Evolutionary conservation across 2,888 invertebrate genomes (phyloP), one percentile per base, ranked within the genome.

Genomic region (Chelonus formosanus): DNA sequence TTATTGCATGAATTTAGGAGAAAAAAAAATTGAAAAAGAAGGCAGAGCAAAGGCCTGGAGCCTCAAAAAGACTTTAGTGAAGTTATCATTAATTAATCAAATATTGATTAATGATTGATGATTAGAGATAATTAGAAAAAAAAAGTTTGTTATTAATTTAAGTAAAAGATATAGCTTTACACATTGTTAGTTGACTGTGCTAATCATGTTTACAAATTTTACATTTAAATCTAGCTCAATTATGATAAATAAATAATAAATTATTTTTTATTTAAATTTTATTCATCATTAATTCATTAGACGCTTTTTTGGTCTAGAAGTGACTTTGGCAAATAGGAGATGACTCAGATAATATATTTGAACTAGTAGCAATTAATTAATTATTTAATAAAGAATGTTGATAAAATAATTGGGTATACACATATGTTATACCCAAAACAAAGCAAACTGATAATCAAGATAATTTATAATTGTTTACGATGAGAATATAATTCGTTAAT

Each of bases 121-220:
- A 20, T 20, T 20, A 20, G 20, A 20, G 2, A 20, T 20, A 20
- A 57, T 63, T 67, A 58, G 52, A 57, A 67, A 69, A 67, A 69
- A 69, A 56, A 57, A 73, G 71, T 73, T 73, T 70, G 70, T 72
- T 72, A 73, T 72, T 73, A 8, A 69, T 71, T 72, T 67, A 54
- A 67, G 67, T 69, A 20, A 52, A 73, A 67, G 68, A 63, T 59
- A 70, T 68, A 73, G 69, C 70, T 70, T 73, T 70, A 73, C 67
- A 71, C 62, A 69, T 73, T 70, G 70, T 67, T 71, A 72, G 71
- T 66, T 63, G 70, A 63, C 60, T 62, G 68, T 56, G 70, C 71
- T 72, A 70, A 72, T 71, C 65, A 70, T 72, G 71, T 68, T 71
- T 70, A 66, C 54, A 70, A 71, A 70, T 68, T 70, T 71, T 68